Conservation (phyloP, 1,140 invertebrate species). For the Colletes latitarsis region DNA sequence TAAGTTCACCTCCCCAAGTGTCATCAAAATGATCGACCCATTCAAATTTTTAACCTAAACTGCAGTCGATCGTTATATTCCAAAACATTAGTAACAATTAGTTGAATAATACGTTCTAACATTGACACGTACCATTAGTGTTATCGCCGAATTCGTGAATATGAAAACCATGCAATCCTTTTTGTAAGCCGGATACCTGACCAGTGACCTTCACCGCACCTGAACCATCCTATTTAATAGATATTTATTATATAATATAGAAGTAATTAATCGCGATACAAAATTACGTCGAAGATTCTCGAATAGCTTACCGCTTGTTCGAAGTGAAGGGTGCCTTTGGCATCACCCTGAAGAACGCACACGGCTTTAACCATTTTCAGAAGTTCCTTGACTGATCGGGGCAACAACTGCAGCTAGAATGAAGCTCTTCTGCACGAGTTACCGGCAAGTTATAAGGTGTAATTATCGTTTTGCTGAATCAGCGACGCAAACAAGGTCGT, state of each 20-base stretch:
- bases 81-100: background rate
- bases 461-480: conserved; percentile 70
- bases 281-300: background rate
- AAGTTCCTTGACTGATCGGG: background rate
- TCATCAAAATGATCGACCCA: background rate
- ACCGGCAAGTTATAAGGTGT: background rate
- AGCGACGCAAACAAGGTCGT: conserved; percentile 35
- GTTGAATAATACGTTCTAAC: background rate
- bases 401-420: background rate
- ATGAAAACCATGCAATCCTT: conserved; percentile 95
- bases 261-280: background rate
- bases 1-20: background rate
- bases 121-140: conserved; percentile 87
- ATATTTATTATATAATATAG: conserved; percentile 10
- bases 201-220: conserved; percentile 86
- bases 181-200: conserved; percentile 85
- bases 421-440: conserved; percentile 9
- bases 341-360: conserved; percentile 92
- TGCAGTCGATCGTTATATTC: background rate
- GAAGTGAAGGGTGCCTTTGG: conserved; percentile 90
- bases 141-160: conserved; percentile 98
- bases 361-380: conserved; percentile 86
- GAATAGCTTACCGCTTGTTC: conserved; percentile 85
- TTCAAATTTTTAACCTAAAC: background rate
- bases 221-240: conserved; percentile 76